These are phyloP conservation scores for Luperina testacea DNA, from an alignment of 2,888 invertebrate species.

Conservation along the genomic window DNA sequence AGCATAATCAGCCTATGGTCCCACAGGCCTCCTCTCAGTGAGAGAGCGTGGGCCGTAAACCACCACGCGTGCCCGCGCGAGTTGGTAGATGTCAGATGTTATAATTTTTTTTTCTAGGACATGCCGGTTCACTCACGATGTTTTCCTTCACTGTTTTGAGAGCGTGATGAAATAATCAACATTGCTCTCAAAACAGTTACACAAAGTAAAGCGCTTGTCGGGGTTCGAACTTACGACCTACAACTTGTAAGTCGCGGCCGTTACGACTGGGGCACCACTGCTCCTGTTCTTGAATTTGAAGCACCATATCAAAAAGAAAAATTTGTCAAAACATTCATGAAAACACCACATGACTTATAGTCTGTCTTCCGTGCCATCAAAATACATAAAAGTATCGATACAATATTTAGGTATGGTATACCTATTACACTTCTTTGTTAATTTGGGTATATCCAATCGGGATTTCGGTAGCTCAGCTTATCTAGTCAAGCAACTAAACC, in stretches of 20 bases:
- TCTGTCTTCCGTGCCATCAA: background rate
- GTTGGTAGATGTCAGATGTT: background rate
- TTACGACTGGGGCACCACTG: background rate
- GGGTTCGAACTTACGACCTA: background rate
- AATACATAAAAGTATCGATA: background rate
- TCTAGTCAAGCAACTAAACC: constrained; percentile 60
- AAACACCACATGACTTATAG: background rate
- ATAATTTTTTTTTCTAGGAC: background rate
- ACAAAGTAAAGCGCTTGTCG: no score
- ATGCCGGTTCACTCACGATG: background rate
- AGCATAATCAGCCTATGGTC: background rate
- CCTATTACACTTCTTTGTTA: constrained; percentile 8
- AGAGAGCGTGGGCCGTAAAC: background rate
- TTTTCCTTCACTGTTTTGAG: background rate
- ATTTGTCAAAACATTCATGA: background rate
- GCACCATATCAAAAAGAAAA: background rate
- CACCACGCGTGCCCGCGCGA: background rate
- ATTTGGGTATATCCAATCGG: constrained; percentile 1
- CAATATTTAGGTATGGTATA: background rate
- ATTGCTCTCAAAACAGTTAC: background rate
- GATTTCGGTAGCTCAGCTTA: constrained; percentile 37
- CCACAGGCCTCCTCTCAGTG: background rate
- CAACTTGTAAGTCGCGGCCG: background rate
- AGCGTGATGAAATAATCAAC: background rate
- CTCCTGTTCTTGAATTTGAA: background rate